Conservation (phyloP, 2,113 vertebrate genomes). For the Coregonus clupeaformis region DNA sequence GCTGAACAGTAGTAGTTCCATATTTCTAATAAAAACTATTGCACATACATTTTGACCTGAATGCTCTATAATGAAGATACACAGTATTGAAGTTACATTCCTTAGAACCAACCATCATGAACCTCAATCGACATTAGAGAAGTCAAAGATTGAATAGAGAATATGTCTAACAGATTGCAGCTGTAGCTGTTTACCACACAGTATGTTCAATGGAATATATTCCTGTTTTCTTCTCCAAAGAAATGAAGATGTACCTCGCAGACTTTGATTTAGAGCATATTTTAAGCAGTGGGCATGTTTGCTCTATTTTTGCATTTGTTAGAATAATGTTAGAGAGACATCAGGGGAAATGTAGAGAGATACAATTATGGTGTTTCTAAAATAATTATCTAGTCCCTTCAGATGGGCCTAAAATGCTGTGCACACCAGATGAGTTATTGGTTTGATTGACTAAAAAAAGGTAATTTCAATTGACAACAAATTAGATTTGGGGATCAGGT, state of each 20-base stretch:
- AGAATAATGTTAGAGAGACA: background rate
- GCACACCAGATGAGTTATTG: constrained; percentile 28
- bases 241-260: background rate
- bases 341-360: background rate
- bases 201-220: too few species aligned
- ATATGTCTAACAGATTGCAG: too few species aligned
- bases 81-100: too few species aligned
- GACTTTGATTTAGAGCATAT: background rate
- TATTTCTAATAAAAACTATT: too few species aligned
- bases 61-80: too few species aligned
- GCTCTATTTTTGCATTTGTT: background rate
- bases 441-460: constrained; percentile 31
- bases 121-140: too few species aligned
- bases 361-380: background rate
- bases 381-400: constrained; percentile 19
- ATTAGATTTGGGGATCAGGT: constrained; percentile 34
- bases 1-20: background rate
- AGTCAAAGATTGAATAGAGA: too few species aligned
- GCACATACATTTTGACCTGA: too few species aligned
- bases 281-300: background rate
- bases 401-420: constrained; percentile 9
- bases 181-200: too few species aligned
- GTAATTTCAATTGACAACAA: constrained; percentile 41
- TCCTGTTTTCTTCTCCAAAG: background rate
- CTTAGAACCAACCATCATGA: too few species aligned